Percentiles rank a stretch among this genome's conserved stretches.
Evolutionary conservation across 2,113 vertebrate genomes (phyloP).

Genomic region (Pitta sordida): DNA sequence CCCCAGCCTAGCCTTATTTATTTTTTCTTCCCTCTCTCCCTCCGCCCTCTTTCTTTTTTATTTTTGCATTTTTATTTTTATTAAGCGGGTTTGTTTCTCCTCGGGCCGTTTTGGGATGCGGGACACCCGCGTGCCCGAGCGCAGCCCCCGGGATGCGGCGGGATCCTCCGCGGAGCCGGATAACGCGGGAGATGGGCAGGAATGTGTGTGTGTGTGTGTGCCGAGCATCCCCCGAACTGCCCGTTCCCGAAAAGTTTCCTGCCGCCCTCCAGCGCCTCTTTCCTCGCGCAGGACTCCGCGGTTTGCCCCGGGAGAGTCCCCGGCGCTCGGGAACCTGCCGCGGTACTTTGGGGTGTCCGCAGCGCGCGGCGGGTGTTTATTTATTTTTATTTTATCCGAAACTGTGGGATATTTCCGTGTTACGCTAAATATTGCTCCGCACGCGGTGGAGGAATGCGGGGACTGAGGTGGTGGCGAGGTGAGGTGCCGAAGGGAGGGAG

Average conservation of each 20-base stretch:
- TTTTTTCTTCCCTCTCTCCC: too few species aligned
- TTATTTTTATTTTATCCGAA: neutral
- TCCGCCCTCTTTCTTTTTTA: too few species aligned
- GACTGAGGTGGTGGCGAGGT: neutral
- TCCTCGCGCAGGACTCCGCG: neutral
- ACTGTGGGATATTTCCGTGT: too few species aligned
- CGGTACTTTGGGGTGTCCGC: neutral
- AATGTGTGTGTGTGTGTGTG: neutral
- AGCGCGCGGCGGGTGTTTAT: neutral
- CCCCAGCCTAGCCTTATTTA: accelerated
- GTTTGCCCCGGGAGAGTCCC: neutral
- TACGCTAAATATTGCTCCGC: accelerated
- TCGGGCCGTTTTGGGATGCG: neutral
- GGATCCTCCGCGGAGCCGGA: neutral
- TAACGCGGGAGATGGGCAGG: neutral
- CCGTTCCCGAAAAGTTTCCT: neutral
- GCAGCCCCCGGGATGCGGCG: neutral
- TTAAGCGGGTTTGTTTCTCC: neutral
- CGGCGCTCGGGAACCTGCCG: neutral
- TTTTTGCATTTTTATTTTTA: neutral
- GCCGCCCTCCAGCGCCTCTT: neutral
- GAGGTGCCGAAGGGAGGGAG: neutral
- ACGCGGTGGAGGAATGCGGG: neutral
- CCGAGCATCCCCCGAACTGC: neutral
- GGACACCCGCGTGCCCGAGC: neutral